phyloP scores from a whole-genome alignment of 2,888 invertebrate genomes.

The Auanema sp. region DNA sequence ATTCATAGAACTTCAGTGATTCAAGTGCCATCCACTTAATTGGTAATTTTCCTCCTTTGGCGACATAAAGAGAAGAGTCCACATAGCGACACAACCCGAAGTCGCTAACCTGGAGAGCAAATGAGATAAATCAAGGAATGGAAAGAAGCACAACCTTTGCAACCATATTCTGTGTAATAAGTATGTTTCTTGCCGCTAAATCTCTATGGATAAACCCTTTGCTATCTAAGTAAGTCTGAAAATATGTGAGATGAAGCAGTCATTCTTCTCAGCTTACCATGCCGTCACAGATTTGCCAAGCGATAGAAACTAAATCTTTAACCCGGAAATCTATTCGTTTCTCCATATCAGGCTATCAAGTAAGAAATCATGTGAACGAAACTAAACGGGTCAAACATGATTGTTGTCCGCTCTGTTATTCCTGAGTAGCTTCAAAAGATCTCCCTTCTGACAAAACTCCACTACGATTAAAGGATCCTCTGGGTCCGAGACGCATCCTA shows the following conservation, averaged over 20 bases:
- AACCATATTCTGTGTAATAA: constrained; percentile 42
- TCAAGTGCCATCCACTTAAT: constrained; percentile 58
- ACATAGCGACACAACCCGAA: constrained; percentile 54
- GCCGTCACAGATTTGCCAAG: constrained; percentile 54
- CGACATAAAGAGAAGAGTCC: constrained; percentile 50
- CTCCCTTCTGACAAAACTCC: constrained; percentile 50
- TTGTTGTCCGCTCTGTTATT: constrained; percentile 33
- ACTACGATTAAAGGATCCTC: constrained; percentile 50
- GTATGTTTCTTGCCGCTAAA: constrained; percentile 46
- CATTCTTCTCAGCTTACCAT: constrained; percentile 25
- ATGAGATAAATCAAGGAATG: background rate
- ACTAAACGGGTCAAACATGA: constrained; percentile 37
- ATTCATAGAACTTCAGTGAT: constrained; percentile 51
- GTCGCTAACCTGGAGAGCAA: constrained; percentile 43
- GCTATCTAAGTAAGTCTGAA: constrained; percentile 38
- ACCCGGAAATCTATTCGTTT: constrained; percentile 36
- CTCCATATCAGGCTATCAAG: background rate
- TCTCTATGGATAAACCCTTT: constrained; percentile 53
- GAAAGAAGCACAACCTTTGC: constrained; percentile 37
- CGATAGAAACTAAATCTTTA: constrained; percentile 50
- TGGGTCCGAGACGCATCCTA: constrained; percentile 48
- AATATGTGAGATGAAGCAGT: background rate
- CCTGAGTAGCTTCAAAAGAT: constrained; percentile 45
- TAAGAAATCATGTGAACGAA: constrained; percentile 30
- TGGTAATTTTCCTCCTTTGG: constrained; percentile 51